Evolutionary conservation across 1,140 invertebrate genomes (phyloP).

Genomic region (Rhopalosiphum maidis): DNA sequence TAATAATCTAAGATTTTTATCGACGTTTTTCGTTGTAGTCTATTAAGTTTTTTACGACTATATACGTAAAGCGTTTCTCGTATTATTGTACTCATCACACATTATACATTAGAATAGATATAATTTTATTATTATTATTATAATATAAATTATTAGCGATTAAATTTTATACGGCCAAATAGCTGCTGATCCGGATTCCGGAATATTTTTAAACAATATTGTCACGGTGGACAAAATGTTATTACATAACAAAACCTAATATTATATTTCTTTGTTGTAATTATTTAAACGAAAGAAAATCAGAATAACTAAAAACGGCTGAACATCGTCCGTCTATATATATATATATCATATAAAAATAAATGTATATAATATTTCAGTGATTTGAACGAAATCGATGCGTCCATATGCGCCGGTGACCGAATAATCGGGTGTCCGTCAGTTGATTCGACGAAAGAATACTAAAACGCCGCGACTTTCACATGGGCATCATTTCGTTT

Average conservation of each 20-base stretch:
- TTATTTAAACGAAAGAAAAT: background rate
- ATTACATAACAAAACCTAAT: background rate
- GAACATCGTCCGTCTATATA: background rate
- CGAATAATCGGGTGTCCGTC: background rate
- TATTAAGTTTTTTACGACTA: conserved; percentile 10
- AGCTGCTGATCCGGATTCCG: background rate
- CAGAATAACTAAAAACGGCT: background rate
- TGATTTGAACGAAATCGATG: background rate
- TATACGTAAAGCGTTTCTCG: background rate
- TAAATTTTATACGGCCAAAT: background rate
- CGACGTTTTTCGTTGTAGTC: background rate
- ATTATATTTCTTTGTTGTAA: no score
- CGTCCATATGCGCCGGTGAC: background rate
- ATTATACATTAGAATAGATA: background rate
- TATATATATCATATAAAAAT: background rate
- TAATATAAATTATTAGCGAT: background rate
- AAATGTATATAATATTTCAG: background rate
- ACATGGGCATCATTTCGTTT: background rate
- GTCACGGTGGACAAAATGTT: background rate
- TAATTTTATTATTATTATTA: no score
- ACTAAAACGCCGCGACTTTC: background rate
- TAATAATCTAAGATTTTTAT: conserved; percentile 7
- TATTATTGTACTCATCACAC: conserved; percentile 7
- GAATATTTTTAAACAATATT: background rate
- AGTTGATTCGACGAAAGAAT: background rate